These are phyloP conservation scores for Thamnaconus septentrionalis DNA, from an alignment of 2,113 vertebrate species.

Conservation along the genomic window DNA sequence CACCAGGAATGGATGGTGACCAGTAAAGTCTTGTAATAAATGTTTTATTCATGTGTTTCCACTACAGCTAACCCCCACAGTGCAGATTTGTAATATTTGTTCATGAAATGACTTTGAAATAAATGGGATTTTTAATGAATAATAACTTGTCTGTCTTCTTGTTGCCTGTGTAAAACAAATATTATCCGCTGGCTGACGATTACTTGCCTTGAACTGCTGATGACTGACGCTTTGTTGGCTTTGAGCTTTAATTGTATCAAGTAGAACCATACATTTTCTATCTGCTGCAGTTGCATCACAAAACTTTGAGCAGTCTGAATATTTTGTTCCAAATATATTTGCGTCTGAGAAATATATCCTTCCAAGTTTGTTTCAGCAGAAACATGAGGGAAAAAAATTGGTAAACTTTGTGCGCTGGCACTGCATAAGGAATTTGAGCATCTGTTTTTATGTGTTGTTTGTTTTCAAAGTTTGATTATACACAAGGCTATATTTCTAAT, in stretches of 20 bases:
- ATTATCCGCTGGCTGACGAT: background rate
- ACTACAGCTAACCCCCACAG: constrained; percentile 11
- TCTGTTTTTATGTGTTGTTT: background rate
- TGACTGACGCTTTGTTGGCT: background rate
- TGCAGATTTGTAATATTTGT: constrained; percentile 61
- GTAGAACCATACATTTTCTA: constrained; percentile 20
- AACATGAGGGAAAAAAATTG: background rate
- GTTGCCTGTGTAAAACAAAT: background rate
- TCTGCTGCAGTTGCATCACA: constrained; percentile 28
- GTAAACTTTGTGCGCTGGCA: no score
- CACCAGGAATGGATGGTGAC: constrained; percentile 34
- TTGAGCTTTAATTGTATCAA: constrained; percentile 23
- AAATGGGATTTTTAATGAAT: constrained; percentile 63
- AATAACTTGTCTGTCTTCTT: constrained; percentile 20
- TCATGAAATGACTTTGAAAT: constrained; percentile 64
- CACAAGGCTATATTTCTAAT: background rate
- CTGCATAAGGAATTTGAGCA: no score
- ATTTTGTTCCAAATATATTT: constrained; percentile 28
- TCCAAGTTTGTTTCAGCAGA: no score
- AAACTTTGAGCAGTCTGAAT: constrained; percentile 31
- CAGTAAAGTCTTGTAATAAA: constrained; percentile 42
- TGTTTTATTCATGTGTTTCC: constrained; percentile 57
- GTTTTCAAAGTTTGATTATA: background rate
- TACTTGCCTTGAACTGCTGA: background rate
- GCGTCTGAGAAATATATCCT: background rate